Evolutionary conservation across 1,140 invertebrate species (phyloP).

Genomic region (Homarus americanus): DNA sequence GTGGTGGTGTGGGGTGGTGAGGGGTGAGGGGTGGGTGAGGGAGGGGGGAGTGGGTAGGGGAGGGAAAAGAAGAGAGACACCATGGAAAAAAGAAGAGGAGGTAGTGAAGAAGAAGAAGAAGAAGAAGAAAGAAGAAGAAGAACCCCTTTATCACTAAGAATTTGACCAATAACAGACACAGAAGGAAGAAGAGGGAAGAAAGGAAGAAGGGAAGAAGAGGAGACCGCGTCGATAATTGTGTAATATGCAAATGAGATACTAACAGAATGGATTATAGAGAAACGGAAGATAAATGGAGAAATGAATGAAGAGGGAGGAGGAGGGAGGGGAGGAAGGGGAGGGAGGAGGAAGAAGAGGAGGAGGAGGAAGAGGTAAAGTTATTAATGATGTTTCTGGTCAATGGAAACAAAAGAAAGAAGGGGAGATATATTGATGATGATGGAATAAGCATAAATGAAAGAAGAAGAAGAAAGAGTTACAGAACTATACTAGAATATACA

Average conservation of each 20-base stretch:
- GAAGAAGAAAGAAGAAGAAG: neutral
- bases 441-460: neutral
- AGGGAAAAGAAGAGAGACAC: too few relatives aligned
- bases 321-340: neutral
- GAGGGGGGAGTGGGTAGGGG: too few relatives aligned
- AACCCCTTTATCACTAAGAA: too few relatives aligned
- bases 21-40: too few relatives aligned
- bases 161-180: neutral
- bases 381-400: neutral
- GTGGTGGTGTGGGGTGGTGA: too few relatives aligned
- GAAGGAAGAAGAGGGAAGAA: neutral
- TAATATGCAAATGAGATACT: neutral
- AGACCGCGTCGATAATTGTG: neutral
- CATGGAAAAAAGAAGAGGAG: too few relatives aligned
- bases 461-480: neutral
- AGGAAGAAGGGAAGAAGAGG: neutral
- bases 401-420: neutral
- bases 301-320: too few relatives aligned
- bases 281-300: neutral
- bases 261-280: neutral
- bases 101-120: neutral
- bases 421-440: too few relatives aligned
- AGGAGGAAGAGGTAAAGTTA: neutral
- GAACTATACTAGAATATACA: neutral
- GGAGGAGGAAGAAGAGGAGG: neutral